phyloP scores from a whole-genome alignment of 2,888 invertebrate genomes.

The Ceraclea dissimilis region DNA sequence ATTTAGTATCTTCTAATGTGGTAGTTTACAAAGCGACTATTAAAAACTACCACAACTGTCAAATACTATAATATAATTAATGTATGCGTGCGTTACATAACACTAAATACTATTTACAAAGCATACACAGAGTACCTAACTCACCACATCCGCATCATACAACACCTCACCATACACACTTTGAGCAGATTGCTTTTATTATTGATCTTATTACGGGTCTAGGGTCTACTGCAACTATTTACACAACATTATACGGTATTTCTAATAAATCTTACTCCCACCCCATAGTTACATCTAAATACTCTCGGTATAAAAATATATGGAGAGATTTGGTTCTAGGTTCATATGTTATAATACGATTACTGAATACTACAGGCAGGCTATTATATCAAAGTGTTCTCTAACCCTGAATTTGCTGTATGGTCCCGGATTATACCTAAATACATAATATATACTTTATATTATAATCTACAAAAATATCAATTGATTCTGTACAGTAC shows the following conservation, averaged over 20 bases:
- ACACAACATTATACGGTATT: no score
- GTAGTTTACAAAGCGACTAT: constrained; percentile 10
- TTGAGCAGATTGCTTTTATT: not conserved
- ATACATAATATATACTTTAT: constrained; percentile 9
- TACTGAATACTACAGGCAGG: no score
- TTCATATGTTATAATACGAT: no score
- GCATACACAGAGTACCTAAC: constrained; percentile 19
- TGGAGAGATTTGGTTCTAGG: no score
- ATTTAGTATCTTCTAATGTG: constrained; percentile 13
- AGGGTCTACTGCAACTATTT: no score
- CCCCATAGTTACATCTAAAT: no score
- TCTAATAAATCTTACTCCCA: no score
- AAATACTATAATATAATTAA: not conserved
- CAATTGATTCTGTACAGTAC: not conserved
- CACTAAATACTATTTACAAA: constrained; percentile 23
- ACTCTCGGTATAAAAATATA: no score
- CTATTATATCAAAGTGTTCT: not conserved
- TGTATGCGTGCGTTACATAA: constrained; percentile 16
- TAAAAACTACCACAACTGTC: constrained; percentile 3
- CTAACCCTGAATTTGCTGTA: constrained; percentile 12
- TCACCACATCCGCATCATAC: constrained; percentile 10
- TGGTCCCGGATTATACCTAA: constrained; percentile 17
- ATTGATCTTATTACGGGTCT: no score
- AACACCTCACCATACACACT: constrained; percentile 3
- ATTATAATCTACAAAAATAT: constrained; percentile 3